phyloP scores from a whole-genome alignment of 1,140 invertebrate species.

The Bombus vancouverensis region DNA sequence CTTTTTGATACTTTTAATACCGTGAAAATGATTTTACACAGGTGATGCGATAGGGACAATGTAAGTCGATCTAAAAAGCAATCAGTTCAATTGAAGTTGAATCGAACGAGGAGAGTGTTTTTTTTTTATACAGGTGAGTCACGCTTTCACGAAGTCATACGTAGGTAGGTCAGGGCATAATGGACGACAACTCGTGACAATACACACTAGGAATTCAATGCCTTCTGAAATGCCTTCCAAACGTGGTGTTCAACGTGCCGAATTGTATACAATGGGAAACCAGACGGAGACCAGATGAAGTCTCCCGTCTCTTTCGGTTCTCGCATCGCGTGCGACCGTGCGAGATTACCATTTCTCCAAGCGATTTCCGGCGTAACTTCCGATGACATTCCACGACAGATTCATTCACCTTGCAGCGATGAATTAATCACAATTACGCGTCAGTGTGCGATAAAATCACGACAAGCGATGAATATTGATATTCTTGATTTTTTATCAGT shows the following conservation, averaged over 20 bases:
- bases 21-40: neutral
- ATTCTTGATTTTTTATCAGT: neutral
- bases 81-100: neutral
- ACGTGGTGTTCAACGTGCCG: slow-evolving; percentile 76
- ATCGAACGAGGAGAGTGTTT: neutral
- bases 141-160: slow-evolving; percentile 29
- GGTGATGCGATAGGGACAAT: neutral
- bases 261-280: slow-evolving; percentile 68
- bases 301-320: slow-evolving; percentile 24
- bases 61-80: neutral
- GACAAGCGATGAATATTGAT: too few species aligned
- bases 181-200: slow-evolving; percentile 77
- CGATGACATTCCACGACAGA: slow-evolving; percentile 26
- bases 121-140: slow-evolving; percentile 6
- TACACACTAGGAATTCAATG: slow-evolving; percentile 79
- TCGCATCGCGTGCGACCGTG: slow-evolving; percentile 17
- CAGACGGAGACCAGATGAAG: slow-evolving; percentile 35
- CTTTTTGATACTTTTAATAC: slow-evolving; percentile 38
- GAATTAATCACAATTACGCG: slow-evolving; percentile 29
- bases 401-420: neutral
- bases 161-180: slow-evolving; percentile 70
- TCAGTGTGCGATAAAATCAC: neutral
- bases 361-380: slow-evolving; percentile 37
- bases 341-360: slow-evolving; percentile 31
- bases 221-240: slow-evolving; percentile 80